Percentiles rank a stretch among this genome's conserved stretches.
These are phyloP conservation scores for Dromaius novaehollandiae DNA, from an alignment of 2,113 vertebrate genomes.

Conservation along the genomic window DNA sequence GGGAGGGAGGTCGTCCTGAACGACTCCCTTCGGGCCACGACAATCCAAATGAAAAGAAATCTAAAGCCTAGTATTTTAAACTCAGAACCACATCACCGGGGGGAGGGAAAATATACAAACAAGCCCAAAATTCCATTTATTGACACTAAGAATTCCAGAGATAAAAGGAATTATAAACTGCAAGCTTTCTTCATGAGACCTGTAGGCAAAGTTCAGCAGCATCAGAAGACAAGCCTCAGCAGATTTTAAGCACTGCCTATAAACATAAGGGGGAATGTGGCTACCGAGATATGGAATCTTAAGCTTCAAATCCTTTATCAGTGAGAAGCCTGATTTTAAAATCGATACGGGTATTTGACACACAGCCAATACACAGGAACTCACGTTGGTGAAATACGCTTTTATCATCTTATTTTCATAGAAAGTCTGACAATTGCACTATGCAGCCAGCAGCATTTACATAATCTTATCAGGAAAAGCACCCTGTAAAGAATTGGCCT, in stretches of 20 bases:
- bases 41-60: background rate
- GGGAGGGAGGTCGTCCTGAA: too few relatives aligned
- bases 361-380: background rate
- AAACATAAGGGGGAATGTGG: background rate
- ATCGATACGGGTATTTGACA: background rate
- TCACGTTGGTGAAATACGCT: background rate
- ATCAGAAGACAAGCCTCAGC: background rate
- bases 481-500: background rate
- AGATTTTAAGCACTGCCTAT: background rate
- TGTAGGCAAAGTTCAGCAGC: background rate
- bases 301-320: background rate
- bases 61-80: background rate
- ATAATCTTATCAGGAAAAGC: constrained; percentile 15
- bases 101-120: background rate
- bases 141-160: background rate
- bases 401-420: background rate
- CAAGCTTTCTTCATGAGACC: background rate
- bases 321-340: background rate
- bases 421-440: background rate
- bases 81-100: background rate
- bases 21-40: too few relatives aligned
- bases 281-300: background rate
- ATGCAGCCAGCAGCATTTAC: background rate
- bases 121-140: background rate
- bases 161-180: background rate